Conservation (phyloP, 2,888 invertebrate species). For the Leucophenga maculata region DNA sequence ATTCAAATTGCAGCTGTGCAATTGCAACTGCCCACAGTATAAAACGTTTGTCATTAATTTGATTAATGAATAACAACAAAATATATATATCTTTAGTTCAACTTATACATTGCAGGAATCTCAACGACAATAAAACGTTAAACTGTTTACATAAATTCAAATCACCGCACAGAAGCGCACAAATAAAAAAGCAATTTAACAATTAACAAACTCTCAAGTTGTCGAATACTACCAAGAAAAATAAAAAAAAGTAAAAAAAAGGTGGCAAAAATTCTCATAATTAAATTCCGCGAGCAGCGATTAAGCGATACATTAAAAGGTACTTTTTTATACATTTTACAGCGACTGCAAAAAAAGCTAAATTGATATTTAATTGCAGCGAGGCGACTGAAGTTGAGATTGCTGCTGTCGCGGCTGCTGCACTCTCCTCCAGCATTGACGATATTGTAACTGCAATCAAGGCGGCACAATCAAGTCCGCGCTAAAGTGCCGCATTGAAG, state of each 20-base stretch:
- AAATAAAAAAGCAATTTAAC: conserved; percentile 25
- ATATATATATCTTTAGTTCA: too few relatives aligned
- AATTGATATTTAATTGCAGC: conserved; percentile 68
- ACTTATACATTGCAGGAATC: too few relatives aligned
- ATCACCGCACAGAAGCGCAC: conserved; percentile 45
- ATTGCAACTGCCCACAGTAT: too few relatives aligned
- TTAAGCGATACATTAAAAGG: conserved; percentile 58
- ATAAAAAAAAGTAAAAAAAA: conserved; percentile 33
- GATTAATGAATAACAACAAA: too few relatives aligned
- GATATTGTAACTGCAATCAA: conserved; percentile 19
- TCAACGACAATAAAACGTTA: conserved; percentile 46
- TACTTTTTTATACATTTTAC: conserved; percentile 32
- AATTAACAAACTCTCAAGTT: conserved; percentile 36
- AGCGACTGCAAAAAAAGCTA: conserved; percentile 43
- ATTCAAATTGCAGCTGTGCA: too few relatives aligned
- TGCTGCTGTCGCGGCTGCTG: conserved; percentile 48
- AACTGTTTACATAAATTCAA: conserved; percentile 65
- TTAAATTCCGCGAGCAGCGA: conserved; percentile 55
- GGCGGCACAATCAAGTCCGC: neutral
- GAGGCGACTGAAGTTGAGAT: conserved; percentile 32
- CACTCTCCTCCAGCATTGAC: conserved; percentile 28
- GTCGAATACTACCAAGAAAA: conserved; percentile 33
- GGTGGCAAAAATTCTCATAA: conserved; percentile 64
- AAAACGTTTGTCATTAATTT: too few relatives aligned
- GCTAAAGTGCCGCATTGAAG: conserved; percentile 33